phyloP scores from a whole-genome alignment of 1,140 invertebrate genomes.

The Hylaeus volcanicus region DNA sequence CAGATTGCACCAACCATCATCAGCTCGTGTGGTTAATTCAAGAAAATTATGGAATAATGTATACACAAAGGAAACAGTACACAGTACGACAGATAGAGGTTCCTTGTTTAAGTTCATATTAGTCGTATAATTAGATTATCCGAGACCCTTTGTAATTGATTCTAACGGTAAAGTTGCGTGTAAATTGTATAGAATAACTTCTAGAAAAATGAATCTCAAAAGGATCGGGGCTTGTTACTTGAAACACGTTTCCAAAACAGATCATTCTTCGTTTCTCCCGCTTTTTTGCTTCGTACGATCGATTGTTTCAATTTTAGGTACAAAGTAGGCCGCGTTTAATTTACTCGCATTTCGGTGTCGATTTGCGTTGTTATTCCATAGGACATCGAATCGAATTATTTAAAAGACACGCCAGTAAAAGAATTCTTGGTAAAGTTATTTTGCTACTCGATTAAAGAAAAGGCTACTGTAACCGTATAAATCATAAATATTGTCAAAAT shows the following conservation, averaged over 20 bases:
- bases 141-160: slow-evolving; percentile 31
- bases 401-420: too few species aligned
- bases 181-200: slow-evolving; percentile 46
- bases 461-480: not conserved
- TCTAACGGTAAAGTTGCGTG: slow-evolving; percentile 14
- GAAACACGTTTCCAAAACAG: slow-evolving; percentile 24
- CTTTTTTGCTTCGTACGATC: not conserved
- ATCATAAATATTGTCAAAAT: not conserved
- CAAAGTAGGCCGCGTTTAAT: slow-evolving; percentile 32
- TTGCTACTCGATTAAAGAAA: not conserved
- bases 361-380: slow-evolving; percentile 5
- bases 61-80: slow-evolving; percentile 37
- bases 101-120: slow-evolving; percentile 27
- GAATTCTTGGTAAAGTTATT: not conserved
- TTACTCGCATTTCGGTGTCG: not conserved
- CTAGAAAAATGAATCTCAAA: slow-evolving; percentile 51
- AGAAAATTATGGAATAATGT: slow-evolving; percentile 32
- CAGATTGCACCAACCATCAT: slow-evolving; percentile 46
- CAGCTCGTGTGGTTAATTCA: slow-evolving; percentile 20
- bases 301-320: slow-evolving; percentile 16
- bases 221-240: slow-evolving; percentile 13
- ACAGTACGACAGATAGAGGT: slow-evolving; percentile 30
- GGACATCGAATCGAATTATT: slow-evolving; percentile 7
- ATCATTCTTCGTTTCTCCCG: not conserved
- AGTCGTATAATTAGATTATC: slow-evolving; percentile 34